These are phyloP conservation scores for Gryllus longicercus DNA, from an alignment of 2,888 invertebrate genomes.

Conservation along the genomic window DNA sequence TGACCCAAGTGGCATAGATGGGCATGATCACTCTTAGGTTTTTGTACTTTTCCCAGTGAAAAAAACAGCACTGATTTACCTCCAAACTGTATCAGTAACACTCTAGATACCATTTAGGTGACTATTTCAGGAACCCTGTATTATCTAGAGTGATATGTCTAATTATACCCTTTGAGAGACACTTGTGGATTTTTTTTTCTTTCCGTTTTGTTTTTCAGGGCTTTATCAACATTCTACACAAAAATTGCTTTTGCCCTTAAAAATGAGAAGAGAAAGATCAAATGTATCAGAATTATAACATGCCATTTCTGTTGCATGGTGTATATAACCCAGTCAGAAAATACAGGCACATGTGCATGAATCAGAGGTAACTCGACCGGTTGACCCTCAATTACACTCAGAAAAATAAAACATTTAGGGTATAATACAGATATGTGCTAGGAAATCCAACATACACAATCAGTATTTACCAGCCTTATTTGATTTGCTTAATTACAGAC, in stretches of 20 bases:
- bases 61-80: no score
- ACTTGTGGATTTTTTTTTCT: no score
- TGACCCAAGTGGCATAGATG: no score
- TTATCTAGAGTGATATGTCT: no score
- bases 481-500: neutral
- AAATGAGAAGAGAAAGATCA: neutral
- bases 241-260: neutral
- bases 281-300: slow-evolving; percentile 3
- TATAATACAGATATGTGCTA: slow-evolving; percentile 2
- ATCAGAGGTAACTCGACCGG: neutral
- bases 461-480: neutral
- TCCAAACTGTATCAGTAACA: no score
- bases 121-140: no score
- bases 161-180: no score
- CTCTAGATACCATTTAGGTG: no score
- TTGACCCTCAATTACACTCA: neutral
- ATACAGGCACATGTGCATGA: slow-evolving; percentile 2
- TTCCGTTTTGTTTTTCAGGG: no score
- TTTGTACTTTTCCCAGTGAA: no score
- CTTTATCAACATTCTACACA: no score
- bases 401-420: slow-evolving; percentile 5
- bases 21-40: no score
- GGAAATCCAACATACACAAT: neutral
- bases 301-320: neutral
- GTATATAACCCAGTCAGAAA: neutral